Evolutionary conservation across 2,888 invertebrate species (phyloP).

Genomic region (Neoscelio sp.): DNA sequence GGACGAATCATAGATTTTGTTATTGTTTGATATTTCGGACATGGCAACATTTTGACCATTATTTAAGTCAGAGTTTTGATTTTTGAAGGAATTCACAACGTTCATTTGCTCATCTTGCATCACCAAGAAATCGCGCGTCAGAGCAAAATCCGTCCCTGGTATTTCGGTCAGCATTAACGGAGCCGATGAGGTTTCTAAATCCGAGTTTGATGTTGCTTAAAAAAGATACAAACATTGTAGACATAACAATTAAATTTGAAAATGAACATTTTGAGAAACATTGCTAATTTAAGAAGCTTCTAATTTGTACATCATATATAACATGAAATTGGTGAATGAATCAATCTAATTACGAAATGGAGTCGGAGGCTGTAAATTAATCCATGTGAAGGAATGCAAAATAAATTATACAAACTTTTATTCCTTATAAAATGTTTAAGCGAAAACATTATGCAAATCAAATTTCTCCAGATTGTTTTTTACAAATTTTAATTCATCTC

Average conservation of each 20-base stretch:
- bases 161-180: slow-evolving; percentile 80
- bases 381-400: no score
- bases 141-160: slow-evolving; percentile 77
- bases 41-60: slow-evolving; percentile 52
- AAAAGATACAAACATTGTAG: background rate
- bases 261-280: no score
- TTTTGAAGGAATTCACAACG: slow-evolving; percentile 78
- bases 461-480: no score
- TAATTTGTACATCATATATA: no score
- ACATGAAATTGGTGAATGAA: no score
- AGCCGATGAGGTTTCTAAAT: slow-evolving; percentile 77
- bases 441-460: no score
- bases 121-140: slow-evolving; percentile 80
- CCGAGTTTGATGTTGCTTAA: slow-evolving; percentile 75
- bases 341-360: no score
- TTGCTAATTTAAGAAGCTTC: no score
- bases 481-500: no score
- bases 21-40: slow-evolving; percentile 53
- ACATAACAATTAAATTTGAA: no score
- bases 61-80: slow-evolving; percentile 74
- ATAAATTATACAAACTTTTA: background rate
- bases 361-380: no score
- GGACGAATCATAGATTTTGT: slow-evolving; percentile 39
- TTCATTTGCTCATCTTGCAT: slow-evolving; percentile 82
- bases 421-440: slow-evolving; percentile 8